Conservation (phyloP, 2,113 vertebrate genomes). For the Vulpes lagopus region DNA sequence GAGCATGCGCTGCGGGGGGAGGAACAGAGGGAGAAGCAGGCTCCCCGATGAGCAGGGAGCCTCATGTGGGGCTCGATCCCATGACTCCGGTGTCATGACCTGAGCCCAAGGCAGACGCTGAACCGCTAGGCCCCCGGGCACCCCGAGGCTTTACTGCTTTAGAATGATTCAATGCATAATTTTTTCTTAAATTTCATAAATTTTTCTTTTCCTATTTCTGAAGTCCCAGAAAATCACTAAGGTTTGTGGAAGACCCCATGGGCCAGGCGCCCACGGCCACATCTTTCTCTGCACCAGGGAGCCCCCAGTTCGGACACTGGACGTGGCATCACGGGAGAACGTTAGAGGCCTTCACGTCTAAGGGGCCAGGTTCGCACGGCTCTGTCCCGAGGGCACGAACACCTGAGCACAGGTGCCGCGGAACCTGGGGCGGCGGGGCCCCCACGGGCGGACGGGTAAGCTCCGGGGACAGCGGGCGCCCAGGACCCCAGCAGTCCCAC, state of each 20-base stretch:
- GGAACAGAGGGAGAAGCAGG: background rate
- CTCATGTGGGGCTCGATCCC: background rate
- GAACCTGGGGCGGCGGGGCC: no score
- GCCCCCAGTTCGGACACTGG: background rate
- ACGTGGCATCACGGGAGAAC: conserved; percentile 27
- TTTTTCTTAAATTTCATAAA: no score
- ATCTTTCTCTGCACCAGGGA: background rate
- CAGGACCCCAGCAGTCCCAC: background rate
- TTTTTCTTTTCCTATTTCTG: background rate
- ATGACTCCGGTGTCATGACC: background rate
- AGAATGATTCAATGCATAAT: background rate
- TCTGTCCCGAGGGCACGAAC: conserved; percentile 59
- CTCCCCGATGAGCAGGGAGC: background rate
- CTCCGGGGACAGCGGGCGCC: background rate
- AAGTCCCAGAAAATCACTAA: background rate
- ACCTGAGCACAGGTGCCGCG: background rate
- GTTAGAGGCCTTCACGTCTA: conserved; percentile 61
- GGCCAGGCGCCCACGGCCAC: background rate
- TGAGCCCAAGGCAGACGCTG: background rate
- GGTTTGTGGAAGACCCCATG: background rate
- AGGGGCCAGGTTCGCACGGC: conserved; percentile 9
- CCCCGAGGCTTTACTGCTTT: background rate
- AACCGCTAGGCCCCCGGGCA: background rate
- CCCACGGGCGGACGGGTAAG: no score
- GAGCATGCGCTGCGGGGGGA: background rate